Percentiles rank a stretch among this genome's conserved stretches.
Evolutionary conservation across 2,888 invertebrate genomes (phyloP).

Genomic region (Drosophila paranaensis): DNA sequence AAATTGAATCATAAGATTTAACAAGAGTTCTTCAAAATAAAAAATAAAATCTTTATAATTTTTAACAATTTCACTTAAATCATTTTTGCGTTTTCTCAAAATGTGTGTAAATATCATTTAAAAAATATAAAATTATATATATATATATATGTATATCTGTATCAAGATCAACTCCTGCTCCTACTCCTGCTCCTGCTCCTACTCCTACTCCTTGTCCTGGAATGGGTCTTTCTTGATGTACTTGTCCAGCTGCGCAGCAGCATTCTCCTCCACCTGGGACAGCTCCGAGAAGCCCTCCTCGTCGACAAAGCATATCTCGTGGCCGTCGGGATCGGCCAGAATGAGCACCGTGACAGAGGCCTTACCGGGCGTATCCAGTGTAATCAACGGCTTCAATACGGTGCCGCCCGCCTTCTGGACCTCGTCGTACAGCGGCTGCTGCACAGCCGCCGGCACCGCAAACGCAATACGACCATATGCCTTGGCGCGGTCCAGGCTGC

Average conservation of each 20-base stretch:
- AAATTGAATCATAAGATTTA: background rate
- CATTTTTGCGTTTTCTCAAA: background rate
- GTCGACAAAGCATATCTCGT: constrained; percentile 99
- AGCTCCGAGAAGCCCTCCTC: constrained; percentile 96
- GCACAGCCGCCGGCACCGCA: constrained; percentile 91
- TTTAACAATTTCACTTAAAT: background rate
- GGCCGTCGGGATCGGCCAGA: constrained; percentile 97
- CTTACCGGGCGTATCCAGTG: constrained; percentile 98
- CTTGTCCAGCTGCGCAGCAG: constrained; percentile 91
- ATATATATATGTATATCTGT: background rate
- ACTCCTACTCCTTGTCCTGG: constrained; percentile 61
- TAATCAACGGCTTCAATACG: constrained; percentile 94
- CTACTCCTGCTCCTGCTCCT: background rate
- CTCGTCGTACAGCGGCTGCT: constrained; percentile 90
- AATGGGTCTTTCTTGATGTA: constrained; percentile 87
- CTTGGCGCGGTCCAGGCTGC: constrained; percentile 91
- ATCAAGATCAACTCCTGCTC: too few species aligned
- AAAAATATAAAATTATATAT: background rate
- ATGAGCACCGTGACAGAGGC: constrained; percentile 98
- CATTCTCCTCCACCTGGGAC: constrained; percentile 93
- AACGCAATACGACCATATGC: constrained; percentile 98
- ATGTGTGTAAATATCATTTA: background rate
- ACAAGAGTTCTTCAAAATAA: background rate
- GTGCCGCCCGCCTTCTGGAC: constrained; percentile 89
- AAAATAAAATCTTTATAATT: background rate